Evolutionary conservation across 2,888 invertebrate genomes (phyloP), one percentile per base, ranked within the genome.

Genomic region (Lumbricus terrestris): DNA sequence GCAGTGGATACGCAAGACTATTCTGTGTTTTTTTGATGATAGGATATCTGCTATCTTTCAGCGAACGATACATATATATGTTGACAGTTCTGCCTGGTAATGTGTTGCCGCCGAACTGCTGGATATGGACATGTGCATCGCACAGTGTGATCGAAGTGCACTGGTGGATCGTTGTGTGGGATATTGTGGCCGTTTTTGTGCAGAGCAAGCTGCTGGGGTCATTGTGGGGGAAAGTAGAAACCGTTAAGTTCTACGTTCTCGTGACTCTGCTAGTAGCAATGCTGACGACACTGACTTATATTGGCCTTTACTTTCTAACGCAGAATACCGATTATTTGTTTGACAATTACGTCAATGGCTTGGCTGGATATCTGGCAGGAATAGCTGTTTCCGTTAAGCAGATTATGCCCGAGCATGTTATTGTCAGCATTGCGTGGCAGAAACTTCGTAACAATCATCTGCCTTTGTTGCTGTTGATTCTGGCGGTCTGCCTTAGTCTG

Each of bases 151-250:
- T 99, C 92, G 98, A 99, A 95, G 96, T 98, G 94, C 98, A 98
- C 95, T 97, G 98, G 95, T 98, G 98, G 97, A 97, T 98, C 95
- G 97, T 99, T 93, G 96, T 97, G 92, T 97, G 97, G 91, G 98
- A 99, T 95, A 96, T 98, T 92, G 96, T 98, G 92, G 98, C 98
- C 37, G 97, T 99, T 88, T 98, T 98, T 47, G 95, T 99, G 90
- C 98, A 98, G 95, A 98, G 98, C 90, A 99, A 99, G 96, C 96
- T 99, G 93, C 97, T 99, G 93, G 99, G 99, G 95, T 99, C 99
- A 54, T 95, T 99, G 94, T 99, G 99, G 99, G 98, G 98, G 90
- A 95, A 95, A 37, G 96, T 97, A 96, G 98, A 99, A 95, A 98
- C 98, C 94, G 96, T 98, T 95, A 97, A 97, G 93, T 99, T 99